These are phyloP conservation scores for Hippocampus mohnikei DNA, from an alignment of 2,113 vertebrate species.

Conservation along the genomic window DNA sequence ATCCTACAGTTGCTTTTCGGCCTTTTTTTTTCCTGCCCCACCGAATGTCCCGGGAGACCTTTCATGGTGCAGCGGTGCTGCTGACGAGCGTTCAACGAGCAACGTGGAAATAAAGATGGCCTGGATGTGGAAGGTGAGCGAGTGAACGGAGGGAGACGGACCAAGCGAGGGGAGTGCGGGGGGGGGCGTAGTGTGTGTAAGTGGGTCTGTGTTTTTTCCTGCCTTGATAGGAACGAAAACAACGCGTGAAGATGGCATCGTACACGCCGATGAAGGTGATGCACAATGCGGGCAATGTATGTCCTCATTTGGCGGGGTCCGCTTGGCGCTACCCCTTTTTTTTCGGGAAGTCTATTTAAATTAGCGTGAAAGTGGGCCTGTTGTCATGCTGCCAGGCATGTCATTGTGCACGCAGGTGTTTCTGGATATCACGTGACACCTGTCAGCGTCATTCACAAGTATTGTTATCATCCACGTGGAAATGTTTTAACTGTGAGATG, in stretches of 20 bases:
- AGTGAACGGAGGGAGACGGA: not conserved
- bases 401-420: not conserved
- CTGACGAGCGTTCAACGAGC: constrained; percentile 38
- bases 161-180: not conserved
- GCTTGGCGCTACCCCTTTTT: not conserved
- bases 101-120: constrained; percentile 70
- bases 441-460: not conserved
- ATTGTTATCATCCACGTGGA: not conserved
- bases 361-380: not conserved
- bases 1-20: constrained; percentile 15
- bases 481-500: not conserved
- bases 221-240: not conserved
- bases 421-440: not conserved
- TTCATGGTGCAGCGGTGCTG: constrained; percentile 10
- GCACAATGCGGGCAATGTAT: not conserved
- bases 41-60: not conserved
- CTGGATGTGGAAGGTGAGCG: constrained; percentile 78
- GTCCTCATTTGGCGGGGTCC: not conserved
- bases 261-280: not conserved
- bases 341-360: not conserved
- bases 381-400: not conserved
- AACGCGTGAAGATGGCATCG: not conserved
- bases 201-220: not conserved
- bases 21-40: not conserved
- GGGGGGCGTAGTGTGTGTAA: not conserved